Evolutionary conservation across 1,140 invertebrate species (phyloP).

Genomic region (Goniozus legneri): DNA sequence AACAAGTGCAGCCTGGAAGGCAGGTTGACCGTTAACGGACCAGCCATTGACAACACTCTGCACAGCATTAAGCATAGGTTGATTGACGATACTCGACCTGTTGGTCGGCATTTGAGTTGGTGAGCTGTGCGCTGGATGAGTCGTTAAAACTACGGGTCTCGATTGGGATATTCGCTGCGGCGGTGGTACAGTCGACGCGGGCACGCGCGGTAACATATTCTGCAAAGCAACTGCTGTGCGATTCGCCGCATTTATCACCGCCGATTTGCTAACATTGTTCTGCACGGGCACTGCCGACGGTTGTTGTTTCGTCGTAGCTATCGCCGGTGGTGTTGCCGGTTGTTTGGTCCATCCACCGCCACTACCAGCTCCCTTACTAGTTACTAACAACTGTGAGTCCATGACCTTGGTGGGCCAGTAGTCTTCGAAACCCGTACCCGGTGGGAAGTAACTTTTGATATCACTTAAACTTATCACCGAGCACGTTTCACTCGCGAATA

Average conservation of each 20-base stretch:
- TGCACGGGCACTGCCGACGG: constrained; percentile 26
- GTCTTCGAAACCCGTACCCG: constrained; percentile 83
- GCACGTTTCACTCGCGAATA: constrained; percentile 85
- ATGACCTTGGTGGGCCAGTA: constrained; percentile 87
- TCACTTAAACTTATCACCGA: constrained; percentile 84
- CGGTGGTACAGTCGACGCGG: constrained; percentile 18
- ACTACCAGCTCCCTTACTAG: constrained; percentile 57
- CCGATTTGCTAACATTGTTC: constrained; percentile 36
- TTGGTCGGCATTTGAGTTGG: constrained; percentile 35
- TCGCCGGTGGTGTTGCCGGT: constrained; percentile 46
- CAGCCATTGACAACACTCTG: constrained; percentile 50
- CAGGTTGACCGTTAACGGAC: constrained; percentile 52
- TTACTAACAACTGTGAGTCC: constrained; percentile 69
- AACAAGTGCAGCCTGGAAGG: constrained; percentile 44
- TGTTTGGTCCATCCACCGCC: constrained; percentile 64
- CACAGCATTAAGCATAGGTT: constrained; percentile 42
- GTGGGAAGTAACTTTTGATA: constrained; percentile 86
- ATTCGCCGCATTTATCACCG: constrained; percentile 22
- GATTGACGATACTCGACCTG: constrained; percentile 34
- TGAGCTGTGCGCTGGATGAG: constrained; percentile 39
- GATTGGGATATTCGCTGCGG: background rate
- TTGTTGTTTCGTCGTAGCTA: constrained; percentile 35
- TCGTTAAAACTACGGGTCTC: constrained; percentile 28
- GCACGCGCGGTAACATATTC: constrained; percentile 31
- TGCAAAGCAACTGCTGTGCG: constrained; percentile 26